phyloP scores from a whole-genome alignment of 2,797 vertebrate species.

The Hypotaenidia philippensis region DNA sequence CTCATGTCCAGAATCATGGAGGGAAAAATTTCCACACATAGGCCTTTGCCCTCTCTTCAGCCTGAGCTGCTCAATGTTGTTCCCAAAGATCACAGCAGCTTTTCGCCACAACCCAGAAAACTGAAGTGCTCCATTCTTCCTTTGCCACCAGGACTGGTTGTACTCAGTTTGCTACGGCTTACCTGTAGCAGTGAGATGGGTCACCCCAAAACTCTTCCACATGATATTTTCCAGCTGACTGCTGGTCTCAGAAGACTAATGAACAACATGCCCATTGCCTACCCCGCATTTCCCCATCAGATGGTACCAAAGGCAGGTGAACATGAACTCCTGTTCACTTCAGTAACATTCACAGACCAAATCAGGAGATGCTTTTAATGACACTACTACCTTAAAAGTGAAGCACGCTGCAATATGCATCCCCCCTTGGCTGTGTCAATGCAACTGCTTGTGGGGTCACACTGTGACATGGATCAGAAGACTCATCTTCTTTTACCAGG shows the following conservation, averaged over 20 bases:
- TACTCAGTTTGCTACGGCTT: background rate
- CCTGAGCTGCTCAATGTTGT: background rate
- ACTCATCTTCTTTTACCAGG: background rate
- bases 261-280: background rate
- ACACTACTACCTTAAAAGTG: accelerated
- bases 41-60: background rate
- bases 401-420: accelerated
- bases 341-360: background rate
- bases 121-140: background rate
- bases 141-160: background rate
- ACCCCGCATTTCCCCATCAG: background rate
- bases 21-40: background rate
- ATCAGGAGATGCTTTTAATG: background rate
- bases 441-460: background rate
- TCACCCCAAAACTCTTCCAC: background rate
- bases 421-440: accelerated
- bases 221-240: background rate
- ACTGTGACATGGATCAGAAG: background rate
- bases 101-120: background rate
- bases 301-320: background rate
- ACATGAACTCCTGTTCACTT: background rate
- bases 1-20: background rate
- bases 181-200: background rate
- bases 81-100: background rate
- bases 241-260: background rate